Evolutionary conservation across 2,113 vertebrate species (phyloP), one percentile per base, ranked within the genome.

Genomic region (Hippopotamus amphibius): DNA sequence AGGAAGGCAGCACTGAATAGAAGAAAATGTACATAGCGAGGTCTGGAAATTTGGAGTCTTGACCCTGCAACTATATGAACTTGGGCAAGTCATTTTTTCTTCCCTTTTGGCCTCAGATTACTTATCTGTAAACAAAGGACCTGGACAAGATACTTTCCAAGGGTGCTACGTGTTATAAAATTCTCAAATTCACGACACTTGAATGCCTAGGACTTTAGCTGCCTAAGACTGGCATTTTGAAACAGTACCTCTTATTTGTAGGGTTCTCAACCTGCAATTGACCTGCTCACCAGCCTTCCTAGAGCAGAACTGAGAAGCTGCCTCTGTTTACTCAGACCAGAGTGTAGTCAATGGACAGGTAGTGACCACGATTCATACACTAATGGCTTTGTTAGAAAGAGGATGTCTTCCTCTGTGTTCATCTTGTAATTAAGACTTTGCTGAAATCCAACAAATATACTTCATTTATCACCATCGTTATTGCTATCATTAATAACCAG

Each of bases 401-500:
- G 30, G 13, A 6, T 1, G 4, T 22, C 53, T 88, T 93, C 93
- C 50, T 95, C 88, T 86, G 68, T 93, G 69, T 76, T 92, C 71
- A 41, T 63, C 50, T 41, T 96, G 48, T 72, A 90, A 97, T 97
- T 93, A 96, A 89, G 57, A 92, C 13, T 53, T 74, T 77, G 61
- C 59, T 93, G 76, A 96, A 95, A 95, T 79, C 59, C 53, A 93
- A 76, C 37, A 90, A 77, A 93, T 92, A 74, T 6, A 71, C 57
- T 95, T 90, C 90, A 95, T 86, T 89, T 85, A 81, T 90, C 88
- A 59, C 79, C 81, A 95, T 89, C 57, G 7, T 84, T 79, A 89
- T 93, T 80, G 55, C 46, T 46, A 63, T 69, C 82, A 68, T 84
- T 92, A 97, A 77, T 89, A 97, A 97, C 14, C 30, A n/a, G 57